phyloP scores from a whole-genome alignment of 2,113 vertebrate species.

The Muntiacus muntjak region DNA sequence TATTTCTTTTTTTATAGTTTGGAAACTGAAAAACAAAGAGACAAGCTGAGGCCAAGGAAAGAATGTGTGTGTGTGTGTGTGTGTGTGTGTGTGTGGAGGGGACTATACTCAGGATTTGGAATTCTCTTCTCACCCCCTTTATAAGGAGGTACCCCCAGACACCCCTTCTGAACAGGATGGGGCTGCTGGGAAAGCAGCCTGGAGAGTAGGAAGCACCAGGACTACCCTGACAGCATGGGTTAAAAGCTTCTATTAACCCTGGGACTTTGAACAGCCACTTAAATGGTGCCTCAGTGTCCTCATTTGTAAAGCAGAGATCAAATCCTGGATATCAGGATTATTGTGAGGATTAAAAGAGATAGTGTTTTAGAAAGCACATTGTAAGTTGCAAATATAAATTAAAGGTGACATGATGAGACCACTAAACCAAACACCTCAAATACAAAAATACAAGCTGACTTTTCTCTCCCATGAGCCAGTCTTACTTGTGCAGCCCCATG shows the following conservation, averaged over 20 bases:
- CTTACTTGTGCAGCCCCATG: accelerated
- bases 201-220: background rate
- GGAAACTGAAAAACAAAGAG: slow-evolving; percentile 22
- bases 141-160: background rate
- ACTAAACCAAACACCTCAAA: background rate
- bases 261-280: background rate
- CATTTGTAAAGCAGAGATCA: background rate
- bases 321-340: background rate
- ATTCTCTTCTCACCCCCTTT: background rate
- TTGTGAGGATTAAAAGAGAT: background rate
- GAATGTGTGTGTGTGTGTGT: background rate
- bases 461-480: background rate
- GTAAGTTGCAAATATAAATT: background rate
- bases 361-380: background rate
- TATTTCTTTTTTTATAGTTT: slow-evolving; percentile 25
- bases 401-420: background rate
- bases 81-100: background rate
- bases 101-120: background rate
- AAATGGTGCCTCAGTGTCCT: background rate
- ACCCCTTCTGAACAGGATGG: background rate
- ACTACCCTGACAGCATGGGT: background rate
- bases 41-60: background rate
- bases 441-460: background rate
- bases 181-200: background rate
- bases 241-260: background rate